phyloP scores from a whole-genome alignment of 2,888 invertebrate species.

The Cyaniris semiargus region DNA sequence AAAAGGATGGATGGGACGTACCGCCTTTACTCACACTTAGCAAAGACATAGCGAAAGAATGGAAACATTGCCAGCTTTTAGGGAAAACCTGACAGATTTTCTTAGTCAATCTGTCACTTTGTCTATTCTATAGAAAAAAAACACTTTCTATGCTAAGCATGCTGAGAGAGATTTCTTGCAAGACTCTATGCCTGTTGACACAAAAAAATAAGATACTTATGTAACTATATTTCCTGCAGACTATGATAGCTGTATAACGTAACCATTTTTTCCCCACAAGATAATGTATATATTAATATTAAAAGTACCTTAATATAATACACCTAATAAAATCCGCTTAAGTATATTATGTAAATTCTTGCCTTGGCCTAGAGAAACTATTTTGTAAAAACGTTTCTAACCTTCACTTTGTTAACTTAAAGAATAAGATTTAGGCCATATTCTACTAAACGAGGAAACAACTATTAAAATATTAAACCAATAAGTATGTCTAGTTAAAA shows the following conservation, averaged over 20 bases:
- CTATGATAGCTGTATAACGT: too few species aligned
- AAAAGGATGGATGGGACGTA: too few species aligned
- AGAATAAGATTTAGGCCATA: neutral
- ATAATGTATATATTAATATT: neutral
- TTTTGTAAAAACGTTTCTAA: neutral
- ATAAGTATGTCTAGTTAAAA: neutral
- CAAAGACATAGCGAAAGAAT: too few species aligned
- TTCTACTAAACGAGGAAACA: neutral
- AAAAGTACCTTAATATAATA: neutral
- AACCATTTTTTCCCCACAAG: slow-evolving; percentile 6
- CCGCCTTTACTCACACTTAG: too few species aligned
- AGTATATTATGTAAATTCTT: neutral
- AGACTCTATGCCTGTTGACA: neutral
- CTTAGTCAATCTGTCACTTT: too few species aligned
- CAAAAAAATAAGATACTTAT: neutral
- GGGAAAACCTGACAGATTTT: too few species aligned
- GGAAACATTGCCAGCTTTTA: too few species aligned
- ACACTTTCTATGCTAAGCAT: neutral
- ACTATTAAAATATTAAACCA: neutral
- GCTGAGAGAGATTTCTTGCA: neutral
- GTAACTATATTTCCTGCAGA: too few species aligned
- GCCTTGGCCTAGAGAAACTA: slow-evolving; percentile 11
- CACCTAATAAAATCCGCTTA: slow-evolving; percentile 2
- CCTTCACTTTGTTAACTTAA: neutral
- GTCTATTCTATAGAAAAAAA: too few species aligned